Evolutionary conservation across 2,797 vertebrate species (phyloP).

Genomic region (Phaenicophaeus curvirostris): DNA sequence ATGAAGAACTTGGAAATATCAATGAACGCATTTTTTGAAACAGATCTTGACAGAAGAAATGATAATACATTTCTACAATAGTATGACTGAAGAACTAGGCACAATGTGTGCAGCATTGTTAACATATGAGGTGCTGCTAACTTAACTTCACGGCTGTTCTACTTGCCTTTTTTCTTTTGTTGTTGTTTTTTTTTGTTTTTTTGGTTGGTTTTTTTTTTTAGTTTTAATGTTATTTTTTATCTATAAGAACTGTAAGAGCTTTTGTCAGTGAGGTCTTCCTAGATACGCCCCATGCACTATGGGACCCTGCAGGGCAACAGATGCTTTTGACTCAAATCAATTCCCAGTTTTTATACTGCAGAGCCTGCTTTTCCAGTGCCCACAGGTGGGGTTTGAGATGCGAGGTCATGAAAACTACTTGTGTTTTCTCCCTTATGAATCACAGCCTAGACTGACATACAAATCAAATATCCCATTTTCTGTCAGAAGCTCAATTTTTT

Average conservation of each 20-base stretch:
- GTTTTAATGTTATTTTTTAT: not conserved
- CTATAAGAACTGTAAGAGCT: not conserved
- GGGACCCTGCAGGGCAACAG: not conserved
- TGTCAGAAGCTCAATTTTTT: not conserved
- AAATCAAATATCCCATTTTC: not conserved
- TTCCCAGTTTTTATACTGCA: not conserved
- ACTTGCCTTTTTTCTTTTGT: not conserved
- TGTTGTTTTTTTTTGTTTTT: too few species aligned
- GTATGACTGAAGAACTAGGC: not conserved
- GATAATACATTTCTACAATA: not conserved
- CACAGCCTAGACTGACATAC: not conserved
- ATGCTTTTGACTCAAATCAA: not conserved
- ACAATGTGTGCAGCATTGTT: not conserved
- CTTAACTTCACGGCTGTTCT: not conserved
- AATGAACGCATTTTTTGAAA: not conserved
- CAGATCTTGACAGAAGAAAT: not conserved
- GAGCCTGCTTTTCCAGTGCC: fast-evolving
- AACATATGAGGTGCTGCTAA: not conserved
- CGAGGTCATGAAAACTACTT: not conserved
- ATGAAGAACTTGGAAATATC: not conserved
- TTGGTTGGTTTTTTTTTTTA: not conserved
- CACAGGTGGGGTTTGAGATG: not conserved
- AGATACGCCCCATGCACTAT: not conserved
- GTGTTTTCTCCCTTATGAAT: not conserved
- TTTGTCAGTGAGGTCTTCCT: not conserved